Evolutionary conservation across 2,113 vertebrate species (phyloP), one percentile per base, ranked within the genome.

Genomic region (Notothenia rossii): DNA sequence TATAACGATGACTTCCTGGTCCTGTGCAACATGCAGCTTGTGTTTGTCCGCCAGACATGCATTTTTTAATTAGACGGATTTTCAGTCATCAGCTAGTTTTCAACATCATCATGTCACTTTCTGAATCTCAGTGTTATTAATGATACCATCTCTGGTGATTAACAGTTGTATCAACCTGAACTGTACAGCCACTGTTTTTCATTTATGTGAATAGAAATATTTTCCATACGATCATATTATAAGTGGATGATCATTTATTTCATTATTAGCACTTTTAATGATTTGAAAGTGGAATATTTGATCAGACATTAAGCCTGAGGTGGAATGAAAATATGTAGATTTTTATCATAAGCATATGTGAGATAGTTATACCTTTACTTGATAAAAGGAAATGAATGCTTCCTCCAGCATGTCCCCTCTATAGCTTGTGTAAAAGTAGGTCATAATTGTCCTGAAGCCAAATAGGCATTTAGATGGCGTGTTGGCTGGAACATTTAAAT

Each of bases 81-180:
- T 59, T 73, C 8, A 70, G 60, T 15, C 46, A 66, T 8, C 14
- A 36, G 2, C 40, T 22, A 18, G 59, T 6, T 1, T 7, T 58
- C 58, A n/a, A 68, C 65, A 29, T 66, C 62, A 62, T 40, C 56
- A 45, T 56, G 45, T 77, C 60, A 72, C 53, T 72, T 56, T 15
- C 56, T 45, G 56, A 45, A 10, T 49, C 18, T 29, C 49, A 62
- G 43, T 73, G 71, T 60, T 40, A 65, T 72, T 79, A 74, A 29
- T 73, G 77, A 83, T 61, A 75, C 89, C 91, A 88, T 82, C 89
- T 91, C 89, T 92, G 92, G 91, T 33, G 29, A 83, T 87, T 50
- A 58, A 49, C 1, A 15, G 80, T 74, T 15, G 79, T 18, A 55
- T 82, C 75, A 84, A 18, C 33, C 43, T 13, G 9, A 49, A 45